These are phyloP conservation scores for Hystrix cristata DNA, from an alignment of 2,113 vertebrate genomes.

Conservation along the genomic window DNA sequence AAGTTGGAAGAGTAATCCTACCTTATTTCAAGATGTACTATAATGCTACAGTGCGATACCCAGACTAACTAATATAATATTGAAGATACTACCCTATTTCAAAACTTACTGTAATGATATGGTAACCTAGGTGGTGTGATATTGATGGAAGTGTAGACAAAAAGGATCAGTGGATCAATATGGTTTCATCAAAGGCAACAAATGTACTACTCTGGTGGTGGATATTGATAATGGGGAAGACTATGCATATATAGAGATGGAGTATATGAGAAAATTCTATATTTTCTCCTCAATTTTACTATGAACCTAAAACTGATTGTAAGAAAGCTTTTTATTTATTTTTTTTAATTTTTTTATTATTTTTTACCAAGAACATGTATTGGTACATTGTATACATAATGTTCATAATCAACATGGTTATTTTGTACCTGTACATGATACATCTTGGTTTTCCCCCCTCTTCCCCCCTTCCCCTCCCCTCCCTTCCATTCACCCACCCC, in stretches of 20 bases:
- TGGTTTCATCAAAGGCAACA: neutral
- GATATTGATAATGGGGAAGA: neutral
- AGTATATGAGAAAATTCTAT: neutral
- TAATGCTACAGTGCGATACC: no score
- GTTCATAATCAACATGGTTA: no score
- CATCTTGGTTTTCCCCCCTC: no score
- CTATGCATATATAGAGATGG: no score
- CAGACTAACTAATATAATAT: neutral
- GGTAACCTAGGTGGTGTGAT: neutral
- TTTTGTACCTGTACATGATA: no score
- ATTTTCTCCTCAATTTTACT: neutral
- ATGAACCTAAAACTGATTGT: neutral
- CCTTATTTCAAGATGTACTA: no score
- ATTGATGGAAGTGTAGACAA: neutral
- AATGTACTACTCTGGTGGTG: neutral
- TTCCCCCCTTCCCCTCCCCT: no score
- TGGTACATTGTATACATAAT: no score
- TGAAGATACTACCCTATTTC: neutral
- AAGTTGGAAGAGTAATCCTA: neutral
- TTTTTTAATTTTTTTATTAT: no score
- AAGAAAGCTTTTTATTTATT: neutral
- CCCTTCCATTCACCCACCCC: no score
- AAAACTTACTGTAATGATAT: no score
- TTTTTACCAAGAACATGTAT: no score
- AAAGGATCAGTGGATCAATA: neutral